phyloP scores from a whole-genome alignment of 1,140 invertebrate species.

The Aphaenogaster ashmeadi region DNA sequence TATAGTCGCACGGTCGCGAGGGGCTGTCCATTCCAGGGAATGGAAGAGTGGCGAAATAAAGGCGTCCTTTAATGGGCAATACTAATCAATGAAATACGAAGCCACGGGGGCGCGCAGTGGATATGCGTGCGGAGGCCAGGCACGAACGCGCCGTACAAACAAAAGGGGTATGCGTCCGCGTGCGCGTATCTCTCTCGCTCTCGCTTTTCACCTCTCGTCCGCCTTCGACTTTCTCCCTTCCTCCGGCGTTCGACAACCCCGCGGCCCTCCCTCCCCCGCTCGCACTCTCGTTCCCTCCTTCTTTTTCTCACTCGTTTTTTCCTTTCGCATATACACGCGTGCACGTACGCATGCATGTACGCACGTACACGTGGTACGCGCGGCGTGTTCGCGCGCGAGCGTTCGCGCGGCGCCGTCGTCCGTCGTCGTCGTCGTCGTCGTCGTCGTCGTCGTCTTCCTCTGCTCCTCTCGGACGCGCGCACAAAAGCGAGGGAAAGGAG shows the following conservation, averaged over 20 bases:
- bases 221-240: constrained; percentile 32
- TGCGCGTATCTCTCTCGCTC: constrained; percentile 53
- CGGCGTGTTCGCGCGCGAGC: not conserved
- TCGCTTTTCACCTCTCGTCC: constrained; percentile 26
- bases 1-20: constrained; percentile 35
- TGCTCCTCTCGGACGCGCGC: constrained; percentile 55
- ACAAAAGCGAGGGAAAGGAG: constrained; percentile 72
- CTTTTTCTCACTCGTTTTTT: constrained; percentile 62
- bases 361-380: not conserved
- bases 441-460: constrained; percentile 65
- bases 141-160: constrained; percentile 81
- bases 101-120: constrained; percentile 70
- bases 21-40: constrained; percentile 69
- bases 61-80: constrained; percentile 86
- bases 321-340: constrained; percentile 54
- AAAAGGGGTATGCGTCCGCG: constrained; percentile 82
- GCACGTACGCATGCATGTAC: not conserved
- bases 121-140: constrained; percentile 68
- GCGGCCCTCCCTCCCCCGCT: constrained; percentile 60
- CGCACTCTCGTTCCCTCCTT: constrained; percentile 28
- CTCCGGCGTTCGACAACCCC: constrained; percentile 24
- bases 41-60: constrained; percentile 79
- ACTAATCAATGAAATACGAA: constrained; percentile 87
- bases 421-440: constrained; percentile 61
- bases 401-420: constrained; percentile 62